Conservation (phyloP, 2,113 vertebrate species). For the Myrmecobius fasciatus region DNA sequence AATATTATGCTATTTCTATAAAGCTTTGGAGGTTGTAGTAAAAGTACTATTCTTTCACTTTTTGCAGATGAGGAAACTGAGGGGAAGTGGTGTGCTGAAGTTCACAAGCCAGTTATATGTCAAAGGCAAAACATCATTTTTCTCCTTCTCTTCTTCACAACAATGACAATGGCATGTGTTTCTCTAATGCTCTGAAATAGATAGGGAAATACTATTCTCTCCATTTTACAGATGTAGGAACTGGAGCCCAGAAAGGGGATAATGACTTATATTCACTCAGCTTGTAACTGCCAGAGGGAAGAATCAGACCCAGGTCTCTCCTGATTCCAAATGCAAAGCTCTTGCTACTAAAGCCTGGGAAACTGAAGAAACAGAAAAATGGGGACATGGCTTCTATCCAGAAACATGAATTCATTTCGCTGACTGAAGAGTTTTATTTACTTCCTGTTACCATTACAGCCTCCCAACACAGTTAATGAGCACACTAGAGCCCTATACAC, state of each 20-base stretch:
- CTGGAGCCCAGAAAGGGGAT: background rate
- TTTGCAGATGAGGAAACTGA: background rate
- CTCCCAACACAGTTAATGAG: constrained; percentile 57
- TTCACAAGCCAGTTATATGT: background rate
- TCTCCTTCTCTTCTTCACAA: background rate
- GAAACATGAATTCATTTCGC: background rate
- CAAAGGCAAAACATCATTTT: background rate
- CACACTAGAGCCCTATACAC: background rate
- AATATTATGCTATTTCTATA: background rate
- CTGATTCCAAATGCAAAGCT: background rate
- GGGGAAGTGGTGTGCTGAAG: background rate
- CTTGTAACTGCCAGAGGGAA: background rate
- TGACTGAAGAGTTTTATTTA: background rate
- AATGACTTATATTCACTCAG: background rate
- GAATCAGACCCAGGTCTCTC: background rate
- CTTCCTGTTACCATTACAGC: background rate
- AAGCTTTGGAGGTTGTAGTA: background rate
- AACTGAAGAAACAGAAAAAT: background rate
- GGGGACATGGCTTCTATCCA: background rate
- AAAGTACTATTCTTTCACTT: background rate
- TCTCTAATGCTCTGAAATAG: background rate
- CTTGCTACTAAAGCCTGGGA: background rate
- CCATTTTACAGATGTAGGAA: background rate
- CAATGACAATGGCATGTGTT: background rate
- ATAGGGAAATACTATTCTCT: background rate